Evolutionary conservation across 2,113 vertebrate species (phyloP).

Genomic region (Protomyctophum bolini): DNA sequence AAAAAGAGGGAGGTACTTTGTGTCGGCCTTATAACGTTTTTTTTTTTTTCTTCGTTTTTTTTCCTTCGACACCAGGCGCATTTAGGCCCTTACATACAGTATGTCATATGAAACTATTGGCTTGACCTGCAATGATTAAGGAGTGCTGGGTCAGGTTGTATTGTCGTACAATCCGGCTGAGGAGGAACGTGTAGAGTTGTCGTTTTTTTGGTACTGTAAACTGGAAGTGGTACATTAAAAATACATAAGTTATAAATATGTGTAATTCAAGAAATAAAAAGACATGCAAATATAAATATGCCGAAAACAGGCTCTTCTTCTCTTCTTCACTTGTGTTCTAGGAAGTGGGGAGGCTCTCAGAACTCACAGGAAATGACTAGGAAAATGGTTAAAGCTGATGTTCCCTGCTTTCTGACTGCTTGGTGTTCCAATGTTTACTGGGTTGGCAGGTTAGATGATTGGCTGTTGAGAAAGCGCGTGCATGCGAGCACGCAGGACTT

Average conservation of each 20-base stretch:
- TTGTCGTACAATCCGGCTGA: not conserved
- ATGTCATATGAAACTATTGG: slow-evolving; percentile 7
- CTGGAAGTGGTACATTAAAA: slow-evolving; percentile 29
- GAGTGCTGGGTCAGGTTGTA: not conserved
- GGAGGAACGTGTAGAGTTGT: not conserved
- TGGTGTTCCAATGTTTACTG: not conserved
- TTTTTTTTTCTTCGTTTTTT: not conserved
- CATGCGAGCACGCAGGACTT: not conserved
- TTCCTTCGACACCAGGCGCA: not conserved
- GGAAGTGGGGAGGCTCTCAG: slow-evolving; percentile 43
- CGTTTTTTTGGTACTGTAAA: too few relatives aligned
- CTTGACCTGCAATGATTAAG: slow-evolving; percentile 14
- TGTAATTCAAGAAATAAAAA: slow-evolving; percentile 18
- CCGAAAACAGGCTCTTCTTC: slow-evolving; percentile 9
- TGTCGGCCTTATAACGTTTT: not conserved
- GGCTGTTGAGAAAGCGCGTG: slow-evolving; percentile 1
- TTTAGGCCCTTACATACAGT: not conserved
- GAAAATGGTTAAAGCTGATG: not conserved
- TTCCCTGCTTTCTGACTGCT: slow-evolving; percentile 20
- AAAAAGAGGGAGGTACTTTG: not conserved
- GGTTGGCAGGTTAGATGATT: not conserved
- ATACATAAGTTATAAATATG: slow-evolving; percentile 58
- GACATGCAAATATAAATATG: slow-evolving; percentile 57
- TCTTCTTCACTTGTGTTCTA: slow-evolving; percentile 10
- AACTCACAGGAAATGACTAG: slow-evolving; percentile 29